Conservation (phyloP, 2,888 invertebrate genomes). For the Pomacea canaliculata region DNA sequence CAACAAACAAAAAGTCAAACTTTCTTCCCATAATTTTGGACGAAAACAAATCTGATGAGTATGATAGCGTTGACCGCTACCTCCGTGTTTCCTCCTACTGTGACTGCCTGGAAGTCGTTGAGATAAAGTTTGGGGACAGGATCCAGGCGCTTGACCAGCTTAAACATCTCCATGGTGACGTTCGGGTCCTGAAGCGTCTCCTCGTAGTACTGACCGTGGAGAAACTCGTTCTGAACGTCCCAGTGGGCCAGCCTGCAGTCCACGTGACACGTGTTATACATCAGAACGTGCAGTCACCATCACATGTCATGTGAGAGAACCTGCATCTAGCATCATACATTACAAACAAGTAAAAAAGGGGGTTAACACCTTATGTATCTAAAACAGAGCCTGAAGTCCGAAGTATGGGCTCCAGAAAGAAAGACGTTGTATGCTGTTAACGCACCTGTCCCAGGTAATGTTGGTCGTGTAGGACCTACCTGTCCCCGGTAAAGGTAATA, state of each 20-base stretch:
- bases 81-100: slow-evolving; percentile 14
- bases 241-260: slow-evolving; percentile 49
- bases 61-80: neutral
- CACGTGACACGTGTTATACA: neutral
- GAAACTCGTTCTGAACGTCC: slow-evolving; percentile 61
- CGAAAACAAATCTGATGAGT: too few relatives aligned
- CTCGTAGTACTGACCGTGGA: slow-evolving; percentile 53
- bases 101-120: slow-evolving; percentile 47
- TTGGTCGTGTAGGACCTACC: neutral
- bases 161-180: slow-evolving; percentile 48
- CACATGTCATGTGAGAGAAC: too few relatives aligned
- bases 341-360: too few relatives aligned
- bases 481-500: neutral
- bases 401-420: too few relatives aligned
- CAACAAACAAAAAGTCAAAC: too few relatives aligned
- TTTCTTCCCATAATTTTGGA: too few relatives aligned
- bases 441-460: slow-evolving; percentile 1
- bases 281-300: too few relatives aligned
- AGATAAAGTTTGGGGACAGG: slow-evolving; percentile 46
- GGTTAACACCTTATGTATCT: too few relatives aligned
- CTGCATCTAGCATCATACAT: too few relatives aligned
- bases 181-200: slow-evolving; percentile 38
- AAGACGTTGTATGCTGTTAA: too few relatives aligned
- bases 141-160: slow-evolving; percentile 40
- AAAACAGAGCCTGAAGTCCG: too few relatives aligned